These are phyloP conservation scores for Sternotherus odoratus DNA, from an alignment of 2,797 vertebrate species.

Conservation along the genomic window DNA sequence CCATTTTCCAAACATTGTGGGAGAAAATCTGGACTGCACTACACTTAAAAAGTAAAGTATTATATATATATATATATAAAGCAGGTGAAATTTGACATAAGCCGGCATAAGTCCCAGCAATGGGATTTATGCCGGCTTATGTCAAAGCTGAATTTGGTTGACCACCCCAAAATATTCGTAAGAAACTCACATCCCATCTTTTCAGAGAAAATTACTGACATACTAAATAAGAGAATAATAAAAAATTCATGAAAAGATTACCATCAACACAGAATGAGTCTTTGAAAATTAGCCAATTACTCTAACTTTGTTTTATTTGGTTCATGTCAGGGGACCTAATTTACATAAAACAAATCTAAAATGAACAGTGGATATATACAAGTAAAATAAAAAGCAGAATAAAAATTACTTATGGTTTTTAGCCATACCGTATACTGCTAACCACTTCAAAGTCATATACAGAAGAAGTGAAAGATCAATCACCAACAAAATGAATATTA, in stretches of 20 bases:
- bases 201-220: slow-evolving; percentile 51
- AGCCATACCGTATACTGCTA: slow-evolving; percentile 17
- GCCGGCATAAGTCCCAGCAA: too few species aligned
- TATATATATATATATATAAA: background rate
- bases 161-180: background rate
- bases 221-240: slow-evolving; percentile 51
- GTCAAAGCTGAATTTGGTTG: background rate
- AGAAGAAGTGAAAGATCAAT: slow-evolving; percentile 44
- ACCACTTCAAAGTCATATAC: slow-evolving; percentile 51
- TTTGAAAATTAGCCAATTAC: slow-evolving; percentile 75
- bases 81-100: slow-evolving; percentile 2
- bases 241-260: slow-evolving; percentile 62
- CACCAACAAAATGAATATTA: slow-evolving; percentile 29
- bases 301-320: slow-evolving; percentile 57
- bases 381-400: slow-evolving; percentile 61
- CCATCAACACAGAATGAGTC: slow-evolving; percentile 31
- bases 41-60: background rate
- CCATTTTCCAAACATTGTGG: background rate
- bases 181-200: slow-evolving; percentile 40
- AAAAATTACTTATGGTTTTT: slow-evolving; percentile 32
- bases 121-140: slow-evolving; percentile 12
- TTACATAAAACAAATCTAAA: slow-evolving; percentile 67
- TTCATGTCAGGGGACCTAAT: slow-evolving; percentile 45
- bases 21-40: slow-evolving; percentile 30
- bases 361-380: slow-evolving; percentile 50